phyloP scores from a whole-genome alignment of 2,888 invertebrate genomes.

The Acanthosepion pharaonis region DNA sequence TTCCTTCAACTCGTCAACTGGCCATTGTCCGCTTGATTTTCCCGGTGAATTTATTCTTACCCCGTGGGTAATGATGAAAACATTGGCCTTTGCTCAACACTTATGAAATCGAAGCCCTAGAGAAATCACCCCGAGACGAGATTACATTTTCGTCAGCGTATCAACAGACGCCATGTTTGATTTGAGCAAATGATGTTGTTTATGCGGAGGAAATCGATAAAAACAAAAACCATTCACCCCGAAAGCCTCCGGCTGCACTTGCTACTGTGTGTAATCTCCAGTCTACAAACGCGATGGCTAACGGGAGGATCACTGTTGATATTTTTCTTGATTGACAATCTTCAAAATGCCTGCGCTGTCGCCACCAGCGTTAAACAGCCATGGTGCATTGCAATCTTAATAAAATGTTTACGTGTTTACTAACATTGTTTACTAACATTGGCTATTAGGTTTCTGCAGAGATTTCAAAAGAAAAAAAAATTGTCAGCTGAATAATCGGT shows the following conservation, averaged over 20 bases:
- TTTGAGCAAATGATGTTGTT: neutral
- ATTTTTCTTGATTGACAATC: neutral
- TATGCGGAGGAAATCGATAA: neutral
- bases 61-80: constrained; percentile 33
- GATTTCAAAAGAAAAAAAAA: too few species aligned
- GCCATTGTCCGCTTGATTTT: neutral
- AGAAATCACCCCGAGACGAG: neutral
- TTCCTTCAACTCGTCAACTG: neutral
- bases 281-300: neutral
- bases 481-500: neutral
- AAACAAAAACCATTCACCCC: neutral
- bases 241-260: neutral
- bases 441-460: too few species aligned
- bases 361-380: neutral
- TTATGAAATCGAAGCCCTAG: neutral
- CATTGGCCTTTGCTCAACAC: constrained; percentile 20
- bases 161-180: neutral
- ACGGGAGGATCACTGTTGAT: neutral
- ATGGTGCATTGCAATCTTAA: neutral
- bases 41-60: neutral
- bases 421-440: too few species aligned
- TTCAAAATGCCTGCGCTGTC: neutral
- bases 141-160: neutral
- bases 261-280: neutral
- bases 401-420: neutral